phyloP scores from a whole-genome alignment of 23 tunicate species.

The Halocynthia aurantium region DNA sequence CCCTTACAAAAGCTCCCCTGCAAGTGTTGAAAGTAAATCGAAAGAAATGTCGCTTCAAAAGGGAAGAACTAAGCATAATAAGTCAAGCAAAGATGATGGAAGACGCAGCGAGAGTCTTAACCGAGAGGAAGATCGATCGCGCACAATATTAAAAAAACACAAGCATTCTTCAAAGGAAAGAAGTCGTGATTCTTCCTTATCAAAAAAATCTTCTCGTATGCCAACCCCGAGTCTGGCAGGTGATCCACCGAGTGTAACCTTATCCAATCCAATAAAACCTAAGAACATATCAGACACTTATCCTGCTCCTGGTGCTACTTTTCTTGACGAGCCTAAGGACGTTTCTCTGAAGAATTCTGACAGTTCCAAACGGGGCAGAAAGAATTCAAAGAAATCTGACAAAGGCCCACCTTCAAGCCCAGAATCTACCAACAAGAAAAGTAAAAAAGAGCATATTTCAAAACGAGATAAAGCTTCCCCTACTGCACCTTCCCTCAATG shows the following conservation, averaged over 20 bases:
- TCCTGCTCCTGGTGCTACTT: background rate
- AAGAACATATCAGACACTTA: background rate
- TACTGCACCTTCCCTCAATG: background rate
- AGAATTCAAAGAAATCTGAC: background rate
- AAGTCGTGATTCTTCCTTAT: background rate
- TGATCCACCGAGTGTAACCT: background rate
- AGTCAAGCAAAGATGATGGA: background rate
- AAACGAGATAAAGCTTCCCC: background rate
- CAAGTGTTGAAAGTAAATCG: background rate
- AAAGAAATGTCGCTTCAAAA: background rate
- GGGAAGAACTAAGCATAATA: conserved; percentile 3
- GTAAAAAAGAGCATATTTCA: background rate
- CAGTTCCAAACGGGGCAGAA: background rate
- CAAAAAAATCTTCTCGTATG: background rate
- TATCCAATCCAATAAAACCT: background rate
- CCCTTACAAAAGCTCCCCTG: background rate
- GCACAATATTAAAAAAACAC: conserved; percentile 11
- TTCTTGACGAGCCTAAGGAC: background rate
- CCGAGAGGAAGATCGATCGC: conserved; percentile 4
- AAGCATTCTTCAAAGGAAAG: conserved; percentile 24
- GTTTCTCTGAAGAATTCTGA: background rate
- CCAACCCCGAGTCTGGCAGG: background rate
- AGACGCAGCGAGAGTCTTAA: conserved; percentile 15
- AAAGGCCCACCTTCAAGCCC: background rate
- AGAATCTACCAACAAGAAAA: background rate